Evolutionary conservation across 2,113 vertebrate genomes (phyloP).

Genomic region (Phylloscopus trochiloides): DNA sequence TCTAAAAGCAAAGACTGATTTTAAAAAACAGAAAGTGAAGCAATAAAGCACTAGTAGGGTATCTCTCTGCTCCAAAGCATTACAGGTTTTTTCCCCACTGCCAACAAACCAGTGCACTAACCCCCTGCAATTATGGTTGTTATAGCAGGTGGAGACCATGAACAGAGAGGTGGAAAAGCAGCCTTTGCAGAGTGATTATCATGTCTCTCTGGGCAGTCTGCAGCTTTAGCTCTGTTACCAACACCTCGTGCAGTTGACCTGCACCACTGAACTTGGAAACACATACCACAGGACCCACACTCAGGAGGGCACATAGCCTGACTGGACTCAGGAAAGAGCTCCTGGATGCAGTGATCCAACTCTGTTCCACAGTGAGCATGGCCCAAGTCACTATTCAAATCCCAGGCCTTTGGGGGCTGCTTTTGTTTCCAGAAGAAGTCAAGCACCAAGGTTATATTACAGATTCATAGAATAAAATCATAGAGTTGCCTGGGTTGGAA

Average conservation of each 20-base stretch:
- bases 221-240: not conserved
- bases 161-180: not conserved
- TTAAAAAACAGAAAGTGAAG: not conserved
- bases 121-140: not conserved
- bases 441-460: not conserved
- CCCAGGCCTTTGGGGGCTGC: not conserved
- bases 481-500: not conserved
- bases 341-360: not conserved
- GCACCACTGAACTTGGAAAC: not conserved
- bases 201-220: not conserved
- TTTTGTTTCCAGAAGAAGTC: not conserved
- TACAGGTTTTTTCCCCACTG: not conserved
- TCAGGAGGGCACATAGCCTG: not conserved
- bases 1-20: not conserved
- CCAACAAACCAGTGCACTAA: not conserved
- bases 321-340: not conserved
- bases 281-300: accelerated
- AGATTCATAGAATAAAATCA: not conserved
- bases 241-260: accelerated
- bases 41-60: not conserved
- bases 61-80: not conserved
- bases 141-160: not conserved
- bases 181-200: not conserved
- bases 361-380: not conserved
- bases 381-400: not conserved